Percentiles rank a stretch among this genome's conserved stretches.
These are phyloP conservation scores for Actinostola sp. DNA, from an alignment of 92 coral and sea anemone genomes.

Conservation along the genomic window DNA sequence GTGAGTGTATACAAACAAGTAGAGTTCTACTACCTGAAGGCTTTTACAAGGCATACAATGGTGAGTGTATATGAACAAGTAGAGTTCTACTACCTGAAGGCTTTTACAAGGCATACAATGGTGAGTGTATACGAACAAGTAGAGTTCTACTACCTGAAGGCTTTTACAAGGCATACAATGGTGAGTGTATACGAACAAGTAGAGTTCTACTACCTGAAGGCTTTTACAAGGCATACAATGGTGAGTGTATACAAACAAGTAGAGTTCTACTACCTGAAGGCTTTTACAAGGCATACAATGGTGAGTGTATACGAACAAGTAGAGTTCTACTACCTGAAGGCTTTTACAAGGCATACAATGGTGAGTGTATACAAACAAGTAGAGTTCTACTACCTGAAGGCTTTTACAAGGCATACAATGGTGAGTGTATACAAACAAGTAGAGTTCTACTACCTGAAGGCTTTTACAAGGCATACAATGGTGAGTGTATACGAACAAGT, in stretches of 20 bases:
- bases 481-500: conserved; percentile 87
- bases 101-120: conserved; percentile 82
- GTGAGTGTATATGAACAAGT: conserved; percentile 91
- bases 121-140: conserved; percentile 87
- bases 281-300: conserved; percentile 82
- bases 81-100: conserved; percentile 80
- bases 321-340: conserved; percentile 80
- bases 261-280: conserved; percentile 80
- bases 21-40: conserved; percentile 80
- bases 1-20: conserved; percentile 85
- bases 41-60: conserved; percentile 82
- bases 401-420: conserved; percentile 82
- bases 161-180: conserved; percentile 82
- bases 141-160: conserved; percentile 80
- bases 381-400: conserved; percentile 80
- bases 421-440: conserved; percentile 85
- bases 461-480: conserved; percentile 82
- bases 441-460: conserved; percentile 80
- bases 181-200: conserved; percentile 87
- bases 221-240: conserved; percentile 82
- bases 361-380: conserved; percentile 85
- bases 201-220: conserved; percentile 80
- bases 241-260: conserved; percentile 85
- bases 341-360: conserved; percentile 82
- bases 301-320: conserved; percentile 87